Evolutionary conservation across 2,113 vertebrate genomes (phyloP).

Genomic region (Thermophis baileyi): DNA sequence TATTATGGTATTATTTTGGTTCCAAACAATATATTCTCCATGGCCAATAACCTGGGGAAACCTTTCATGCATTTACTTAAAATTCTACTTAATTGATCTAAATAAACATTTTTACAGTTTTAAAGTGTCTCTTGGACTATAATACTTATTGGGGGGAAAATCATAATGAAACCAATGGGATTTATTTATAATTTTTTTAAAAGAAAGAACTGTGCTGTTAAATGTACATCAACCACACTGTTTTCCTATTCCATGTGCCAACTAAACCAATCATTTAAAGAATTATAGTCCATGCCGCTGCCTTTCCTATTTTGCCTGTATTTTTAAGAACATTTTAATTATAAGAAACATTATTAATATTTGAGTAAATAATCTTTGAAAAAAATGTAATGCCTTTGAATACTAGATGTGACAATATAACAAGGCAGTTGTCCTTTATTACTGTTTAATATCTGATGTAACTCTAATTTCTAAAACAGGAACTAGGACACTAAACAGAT

Average conservation of each 20-base stretch:
- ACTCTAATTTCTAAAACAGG: background rate
- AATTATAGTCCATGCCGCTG: background rate
- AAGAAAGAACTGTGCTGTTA: background rate
- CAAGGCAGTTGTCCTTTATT: background rate
- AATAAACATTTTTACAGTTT: background rate
- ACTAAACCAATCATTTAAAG: background rate
- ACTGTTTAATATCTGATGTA: background rate
- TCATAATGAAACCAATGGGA: background rate
- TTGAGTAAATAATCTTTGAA: background rate
- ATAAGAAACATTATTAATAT: background rate
- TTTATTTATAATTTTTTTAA: background rate
- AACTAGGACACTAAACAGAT: background rate
- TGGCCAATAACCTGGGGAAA: slow-evolving; percentile 9
- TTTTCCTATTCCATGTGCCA: background rate
- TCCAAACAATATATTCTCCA: background rate
- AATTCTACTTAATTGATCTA: background rate
- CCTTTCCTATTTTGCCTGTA: background rate
- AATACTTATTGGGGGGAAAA: background rate
- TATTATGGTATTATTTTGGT: background rate
- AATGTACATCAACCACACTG: background rate
- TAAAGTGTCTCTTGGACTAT: background rate
- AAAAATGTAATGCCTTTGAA: background rate
- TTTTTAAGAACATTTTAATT: background rate
- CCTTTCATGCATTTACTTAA: slow-evolving; percentile 21
- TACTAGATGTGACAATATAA: background rate